A percentile compares a stretch with the other conserved stretches of the same genome.
Evolutionary conservation across 1,140 invertebrate genomes (phyloP).

Genomic region (Drosophila miranda): DNA sequence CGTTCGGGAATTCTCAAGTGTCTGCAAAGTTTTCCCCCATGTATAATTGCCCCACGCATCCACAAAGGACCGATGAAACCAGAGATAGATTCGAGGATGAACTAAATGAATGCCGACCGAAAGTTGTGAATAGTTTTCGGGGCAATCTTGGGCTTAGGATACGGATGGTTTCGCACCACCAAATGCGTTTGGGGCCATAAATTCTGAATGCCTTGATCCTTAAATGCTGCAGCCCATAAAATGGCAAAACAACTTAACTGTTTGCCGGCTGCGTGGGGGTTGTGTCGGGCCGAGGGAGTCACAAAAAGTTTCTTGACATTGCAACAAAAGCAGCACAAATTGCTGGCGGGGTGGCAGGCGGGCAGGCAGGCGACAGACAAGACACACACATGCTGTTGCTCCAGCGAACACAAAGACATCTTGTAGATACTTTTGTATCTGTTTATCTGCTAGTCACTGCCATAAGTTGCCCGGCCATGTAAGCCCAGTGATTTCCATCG

Average conservation of each 20-base stretch:
- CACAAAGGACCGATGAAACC: conserved; percentile 1
- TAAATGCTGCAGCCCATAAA: conserved; percentile 52
- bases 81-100: conserved; percentile 7
- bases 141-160: conserved; percentile 19
- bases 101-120: conserved; percentile 32
- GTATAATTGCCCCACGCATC: conserved; percentile 49
- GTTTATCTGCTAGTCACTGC: conserved; percentile 44
- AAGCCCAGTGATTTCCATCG: conserved; percentile 53
- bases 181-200: conserved; percentile 38
- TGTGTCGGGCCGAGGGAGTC: conserved; percentile 8
- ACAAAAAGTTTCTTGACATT: conserved; percentile 62
- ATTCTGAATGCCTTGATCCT: conserved; percentile 45
- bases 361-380: conserved; percentile 8
- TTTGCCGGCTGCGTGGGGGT: conserved; percentile 29
- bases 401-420: conserved; percentile 27
- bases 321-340: conserved; percentile 55
- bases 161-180: conserved; percentile 6
- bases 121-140: conserved; percentile 26
- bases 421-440: conserved; percentile 66
- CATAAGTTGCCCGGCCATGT: conserved; percentile 41
- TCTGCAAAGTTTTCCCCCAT: conserved; percentile 50
- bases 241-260: conserved; percentile 53
- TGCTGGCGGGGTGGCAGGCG: conserved; percentile 29
- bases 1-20: conserved; percentile 50
- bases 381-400: conserved; percentile 32